These are phyloP conservation scores for Noctua janthe DNA, from an alignment of 2,888 invertebrate genomes.

Conservation along the genomic window DNA sequence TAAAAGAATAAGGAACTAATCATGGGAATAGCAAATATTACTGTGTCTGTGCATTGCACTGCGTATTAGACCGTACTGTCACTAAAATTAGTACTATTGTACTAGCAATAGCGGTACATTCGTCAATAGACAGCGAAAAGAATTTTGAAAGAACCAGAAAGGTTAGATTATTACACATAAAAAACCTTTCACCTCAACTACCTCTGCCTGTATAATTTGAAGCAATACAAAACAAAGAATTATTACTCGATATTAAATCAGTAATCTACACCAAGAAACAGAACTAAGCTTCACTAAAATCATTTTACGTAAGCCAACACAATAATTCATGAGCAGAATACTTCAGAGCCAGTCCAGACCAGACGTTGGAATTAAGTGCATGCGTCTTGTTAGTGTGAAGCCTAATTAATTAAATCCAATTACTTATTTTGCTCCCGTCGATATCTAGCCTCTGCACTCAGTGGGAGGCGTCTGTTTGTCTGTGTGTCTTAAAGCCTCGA, in stretches of 20 bases:
- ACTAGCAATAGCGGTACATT: background rate
- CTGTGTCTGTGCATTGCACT: background rate
- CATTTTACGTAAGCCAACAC: conserved; percentile 10
- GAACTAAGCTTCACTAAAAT: conserved; percentile 7
- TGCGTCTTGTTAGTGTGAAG: conserved; percentile 58
- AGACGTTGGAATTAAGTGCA: conserved; percentile 56
- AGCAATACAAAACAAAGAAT: background rate
- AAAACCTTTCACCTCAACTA: background rate
- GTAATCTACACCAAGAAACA: background rate
- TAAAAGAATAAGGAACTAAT: background rate
- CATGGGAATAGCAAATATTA: background rate
- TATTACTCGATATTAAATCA: background rate
- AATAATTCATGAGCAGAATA: conserved; percentile 49
- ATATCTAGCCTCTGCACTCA: conserved; percentile 46
- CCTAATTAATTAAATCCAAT: conserved; percentile 72
- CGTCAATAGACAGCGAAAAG: background rate
- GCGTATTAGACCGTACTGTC: background rate
- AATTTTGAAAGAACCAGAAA: background rate
- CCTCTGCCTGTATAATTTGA: background rate
- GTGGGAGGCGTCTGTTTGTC: conserved; percentile 58
- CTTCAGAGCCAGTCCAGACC: conserved; percentile 33
- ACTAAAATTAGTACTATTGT: background rate
- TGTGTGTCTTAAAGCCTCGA: conserved; percentile 40
- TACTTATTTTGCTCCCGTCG: conserved; percentile 64
- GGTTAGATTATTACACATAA: background rate